phyloP scores from a whole-genome alignment of 2,797 vertebrate species.

The Pseudochirops cupreus region DNA sequence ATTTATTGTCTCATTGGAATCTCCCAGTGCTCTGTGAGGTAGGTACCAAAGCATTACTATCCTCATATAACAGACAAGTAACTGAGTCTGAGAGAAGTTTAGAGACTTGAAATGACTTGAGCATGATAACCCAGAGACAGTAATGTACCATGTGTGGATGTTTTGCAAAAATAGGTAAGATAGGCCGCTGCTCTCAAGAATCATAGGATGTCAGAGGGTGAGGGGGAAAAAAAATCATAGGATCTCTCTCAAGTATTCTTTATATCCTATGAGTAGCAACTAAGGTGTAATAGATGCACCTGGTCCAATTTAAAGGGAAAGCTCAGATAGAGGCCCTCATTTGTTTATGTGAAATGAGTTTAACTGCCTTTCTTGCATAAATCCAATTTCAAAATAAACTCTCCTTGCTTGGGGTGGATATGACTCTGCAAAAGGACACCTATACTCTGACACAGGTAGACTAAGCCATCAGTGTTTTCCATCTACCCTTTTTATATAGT shows the following conservation, averaged over 20 bases:
- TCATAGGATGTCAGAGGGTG: not conserved
- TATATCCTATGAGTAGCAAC: constrained; percentile 46
- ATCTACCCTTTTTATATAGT: not conserved
- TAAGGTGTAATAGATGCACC: constrained; percentile 45
- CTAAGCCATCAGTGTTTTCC: not conserved
- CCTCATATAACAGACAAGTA: not conserved
- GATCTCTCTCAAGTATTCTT: not conserved
- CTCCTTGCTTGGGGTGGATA: not conserved
- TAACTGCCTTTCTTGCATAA: not conserved
- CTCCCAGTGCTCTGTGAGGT: not conserved
- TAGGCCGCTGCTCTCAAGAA: not conserved
- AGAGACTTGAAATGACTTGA: not conserved
- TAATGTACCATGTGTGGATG: not conserved
- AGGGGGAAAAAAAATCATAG: not conserved
- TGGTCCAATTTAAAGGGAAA: constrained; percentile 49
- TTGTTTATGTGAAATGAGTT: constrained; percentile 29
- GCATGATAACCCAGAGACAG: not conserved
- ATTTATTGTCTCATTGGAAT: not conserved
- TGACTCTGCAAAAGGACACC: constrained; percentile 23
- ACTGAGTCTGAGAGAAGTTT: not conserved
- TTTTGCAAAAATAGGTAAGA: not conserved
- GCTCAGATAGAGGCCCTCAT: constrained; percentile 44
- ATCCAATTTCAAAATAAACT: constrained; percentile 25
- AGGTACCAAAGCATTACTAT: not conserved
- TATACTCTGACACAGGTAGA: constrained; percentile 30